phyloP scores from a whole-genome alignment of 2,888 invertebrate species.

The Laspeyria flexula region DNA sequence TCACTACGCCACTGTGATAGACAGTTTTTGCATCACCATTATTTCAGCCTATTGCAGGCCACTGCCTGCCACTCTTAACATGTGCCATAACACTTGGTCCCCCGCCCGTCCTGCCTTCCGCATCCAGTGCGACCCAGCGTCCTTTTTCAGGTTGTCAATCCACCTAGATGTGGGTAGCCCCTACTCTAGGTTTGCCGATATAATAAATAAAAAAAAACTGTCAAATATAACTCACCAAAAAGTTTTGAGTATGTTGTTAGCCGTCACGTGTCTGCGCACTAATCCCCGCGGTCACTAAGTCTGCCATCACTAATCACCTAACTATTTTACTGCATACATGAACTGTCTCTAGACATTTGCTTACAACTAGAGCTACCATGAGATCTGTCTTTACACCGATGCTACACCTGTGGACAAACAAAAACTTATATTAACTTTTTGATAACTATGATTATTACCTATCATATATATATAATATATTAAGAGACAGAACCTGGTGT shows the following conservation, averaged over 20 bases:
- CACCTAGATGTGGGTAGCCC: no score
- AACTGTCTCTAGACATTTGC: conserved; percentile 65
- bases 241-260: conserved; percentile 8
- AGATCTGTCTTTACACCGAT: conserved; percentile 61
- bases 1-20: no score
- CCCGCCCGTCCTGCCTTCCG: no score
- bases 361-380: conserved; percentile 70
- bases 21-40: no score
- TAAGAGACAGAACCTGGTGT: no score
- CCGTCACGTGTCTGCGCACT: conserved; percentile 15
- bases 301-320: conserved; percentile 57
- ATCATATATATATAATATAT: no score
- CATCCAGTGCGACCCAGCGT: no score
- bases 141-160: no score
- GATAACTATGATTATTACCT: not conserved
- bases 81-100: no score
- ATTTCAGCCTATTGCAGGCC: no score
- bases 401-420: conserved; percentile 62
- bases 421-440: conserved; percentile 2
- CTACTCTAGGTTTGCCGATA: no score
- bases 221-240: conserved; percentile 32
- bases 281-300: conserved; percentile 39
- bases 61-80: no score
- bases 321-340: conserved; percentile 60
- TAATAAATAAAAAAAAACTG: not conserved